phyloP scores from a whole-genome alignment of 2,888 invertebrate species.

The Lomographa bimaculata region DNA sequence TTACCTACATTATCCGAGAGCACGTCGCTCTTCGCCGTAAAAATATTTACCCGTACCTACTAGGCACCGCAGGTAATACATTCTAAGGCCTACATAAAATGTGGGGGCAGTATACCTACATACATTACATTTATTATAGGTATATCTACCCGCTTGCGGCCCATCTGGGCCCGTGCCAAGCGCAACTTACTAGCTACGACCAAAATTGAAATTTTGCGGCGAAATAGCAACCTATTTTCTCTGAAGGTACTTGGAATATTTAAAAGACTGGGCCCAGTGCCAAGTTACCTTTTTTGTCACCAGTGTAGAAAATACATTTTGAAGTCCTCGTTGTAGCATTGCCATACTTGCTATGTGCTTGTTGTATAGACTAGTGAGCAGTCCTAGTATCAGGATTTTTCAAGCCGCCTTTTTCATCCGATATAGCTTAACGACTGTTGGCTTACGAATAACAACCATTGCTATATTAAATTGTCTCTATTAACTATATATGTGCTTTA shows the following conservation, averaged over 20 bases:
- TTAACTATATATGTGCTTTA: no score
- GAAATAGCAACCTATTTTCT: no score
- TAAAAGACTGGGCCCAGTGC: conserved; percentile 1
- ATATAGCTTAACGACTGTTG: no score
- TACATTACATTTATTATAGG: no score
- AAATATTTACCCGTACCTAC: conserved; percentile 11
- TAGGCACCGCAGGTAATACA: conserved; percentile 8
- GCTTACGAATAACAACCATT: no score
- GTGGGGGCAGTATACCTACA: conserved; percentile 1
- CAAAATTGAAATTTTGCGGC: conserved; percentile 12
- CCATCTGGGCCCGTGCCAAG: conserved; percentile 20
- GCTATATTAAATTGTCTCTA: no score
- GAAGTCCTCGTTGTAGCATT: no score
- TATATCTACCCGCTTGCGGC: conserved; percentile 10
- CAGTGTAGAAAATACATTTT: no score
- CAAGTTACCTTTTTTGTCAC: background rate
- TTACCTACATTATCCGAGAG: conserved; percentile 16
- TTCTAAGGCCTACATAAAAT: conserved; percentile 14
- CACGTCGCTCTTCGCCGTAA: conserved; percentile 14
- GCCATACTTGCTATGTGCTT: no score
- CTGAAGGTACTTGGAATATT: background rate
- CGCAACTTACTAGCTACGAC: conserved; percentile 6
- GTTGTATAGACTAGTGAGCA: no score
- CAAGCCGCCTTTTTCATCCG: no score
- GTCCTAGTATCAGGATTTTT: no score